Evolutionary conservation across 2,797 vertebrate species (phyloP), one percentile per base, ranked within the genome.

Genomic region (Heliangelus exortis): DNA sequence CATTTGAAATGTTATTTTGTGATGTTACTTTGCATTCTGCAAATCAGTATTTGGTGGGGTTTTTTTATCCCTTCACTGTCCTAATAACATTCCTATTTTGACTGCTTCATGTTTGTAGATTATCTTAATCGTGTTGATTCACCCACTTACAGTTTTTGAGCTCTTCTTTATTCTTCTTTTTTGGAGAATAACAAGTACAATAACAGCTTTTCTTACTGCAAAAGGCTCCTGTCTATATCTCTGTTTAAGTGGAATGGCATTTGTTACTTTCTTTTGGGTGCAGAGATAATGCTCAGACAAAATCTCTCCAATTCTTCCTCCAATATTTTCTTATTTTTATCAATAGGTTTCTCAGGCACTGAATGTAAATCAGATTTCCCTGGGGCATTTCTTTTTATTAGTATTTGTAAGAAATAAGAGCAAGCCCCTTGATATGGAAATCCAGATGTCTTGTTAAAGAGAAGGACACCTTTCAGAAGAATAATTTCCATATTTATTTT

Each of bases 311-410:
- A n/a, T 77, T 92, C 43, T 76, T 93, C 65, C 43, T 87, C 33
- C 51, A 59, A 12, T 92, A 85, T 81, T 94, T 81, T 58, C 68
- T 75, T 51, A 16, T 67, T 91, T 93, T 86, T 91, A 55, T 89
- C 69, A 73, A n/a, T 39, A 81, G 6, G 4, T 78, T 95, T 80
- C 59, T 92, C 48, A 81, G 66, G 28, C 1, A 2, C 34, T 72
- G 73, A 93, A 87, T 43, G 15, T 48, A 90, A 79, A 90, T 83
- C 57, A 80, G 66, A 92, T 83, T 89, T 83, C 51, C 47, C 34
- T 1, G 0, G 28, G 17, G 23, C 25, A 15, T 7, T 68, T 69
- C 72, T 87, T 41, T 50, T 53, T 28, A 28, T 90, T 23, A 36
- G 68, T 91, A 28, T 66, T 29, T 67, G 31, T 12, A 63, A 78